Base-by-base conservation (phyloP, 2,888 invertebrate species). In the Diarsia brunnea region DNA sequence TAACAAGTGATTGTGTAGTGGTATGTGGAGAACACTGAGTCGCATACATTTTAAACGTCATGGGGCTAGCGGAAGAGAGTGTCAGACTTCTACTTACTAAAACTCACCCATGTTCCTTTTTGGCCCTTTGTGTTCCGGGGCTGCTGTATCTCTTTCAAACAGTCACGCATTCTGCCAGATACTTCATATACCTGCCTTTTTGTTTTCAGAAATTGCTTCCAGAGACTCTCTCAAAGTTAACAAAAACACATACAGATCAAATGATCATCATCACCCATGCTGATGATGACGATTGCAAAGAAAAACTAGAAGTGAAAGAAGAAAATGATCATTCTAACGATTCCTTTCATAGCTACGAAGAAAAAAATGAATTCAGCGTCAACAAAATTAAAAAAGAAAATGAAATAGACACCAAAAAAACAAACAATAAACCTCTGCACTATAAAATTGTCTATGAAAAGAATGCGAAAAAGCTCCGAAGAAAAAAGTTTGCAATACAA, bases 301-400 rank as follows among this genome's bases (percentile, higher is more conserved):
- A 73, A 58, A 63, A 64, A 43, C 0, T 75, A n/a, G 16, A 21
- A 45, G 77, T 86, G 0, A 86, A 85, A 73, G 16, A 76, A 55
- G 85, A 84, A 75, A 69, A 66, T n/a, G 60, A 75, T n/a, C 3
- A 75, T 19, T 70, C 38, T 1, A 47, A 78, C 0, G 72, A 87
- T 21, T 73, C 81, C 0, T 60, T 75, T 16, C 27, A 63, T 16
- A 55, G 73, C n/a, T 64, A 47, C 12, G 47, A 75, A 1, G 27
- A 61, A 47, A 70, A 31, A 2, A 47, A 49, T 1, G 65, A 76
- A 1, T 10, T 64, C 24, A 12, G 53, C 47, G 12, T 10, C 0
- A 19, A 72, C 51, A 65, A 87, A 69, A 78, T 84, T 45, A 84
- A 87, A 87, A 83, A 77, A 72, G 83, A 81, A 75, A 70, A 53